A percentile compares a stretch with the other conserved stretches of the same genome.
phyloP scores from a whole-genome alignment of 2,888 invertebrate genomes.

The Platycheirus rosarum region DNA sequence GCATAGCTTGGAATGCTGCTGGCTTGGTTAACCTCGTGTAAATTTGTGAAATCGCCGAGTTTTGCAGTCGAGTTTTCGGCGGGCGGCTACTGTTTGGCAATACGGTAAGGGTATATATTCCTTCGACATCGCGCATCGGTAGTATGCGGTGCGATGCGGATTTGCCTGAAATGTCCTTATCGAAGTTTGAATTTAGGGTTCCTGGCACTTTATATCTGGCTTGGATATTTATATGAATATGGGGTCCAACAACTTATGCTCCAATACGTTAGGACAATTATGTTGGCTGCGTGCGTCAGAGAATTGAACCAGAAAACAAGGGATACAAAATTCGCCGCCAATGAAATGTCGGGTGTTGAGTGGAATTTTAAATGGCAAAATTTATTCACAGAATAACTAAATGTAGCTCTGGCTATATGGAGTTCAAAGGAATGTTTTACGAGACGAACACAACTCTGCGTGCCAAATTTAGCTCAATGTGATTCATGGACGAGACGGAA shows the following conservation, averaged over 20 bases:
- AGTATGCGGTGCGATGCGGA: background rate
- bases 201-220: conserved; percentile 13
- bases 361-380: conserved; percentile 74
- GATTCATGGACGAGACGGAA: too few species aligned
- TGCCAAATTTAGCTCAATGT: background rate
- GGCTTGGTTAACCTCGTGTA: conserved; percentile 73
- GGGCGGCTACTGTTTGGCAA: conserved; percentile 66
- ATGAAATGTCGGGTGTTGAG: conserved; percentile 66
- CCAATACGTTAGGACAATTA: conserved; percentile 63
- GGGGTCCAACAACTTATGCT: conserved; percentile 14
- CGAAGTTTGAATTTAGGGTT: conserved; percentile 61
- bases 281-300: conserved; percentile 60
- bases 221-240: conserved; percentile 35
- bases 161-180: conserved; percentile 46
- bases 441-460: background rate
- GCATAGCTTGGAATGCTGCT: conserved; percentile 66
- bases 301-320: conserved; percentile 38
- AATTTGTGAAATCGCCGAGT: conserved; percentile 71
- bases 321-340: conserved; percentile 51
- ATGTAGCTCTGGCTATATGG: background rate
- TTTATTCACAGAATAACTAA: conserved; percentile 57
- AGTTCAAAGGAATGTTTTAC: conserved; percentile 29
- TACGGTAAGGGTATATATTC: conserved; percentile 40
- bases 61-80: conserved; percentile 63
- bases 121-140: background rate